phyloP scores from a whole-genome alignment of 2,113 vertebrate species.

The Erythrocercus mccallii region DNA sequence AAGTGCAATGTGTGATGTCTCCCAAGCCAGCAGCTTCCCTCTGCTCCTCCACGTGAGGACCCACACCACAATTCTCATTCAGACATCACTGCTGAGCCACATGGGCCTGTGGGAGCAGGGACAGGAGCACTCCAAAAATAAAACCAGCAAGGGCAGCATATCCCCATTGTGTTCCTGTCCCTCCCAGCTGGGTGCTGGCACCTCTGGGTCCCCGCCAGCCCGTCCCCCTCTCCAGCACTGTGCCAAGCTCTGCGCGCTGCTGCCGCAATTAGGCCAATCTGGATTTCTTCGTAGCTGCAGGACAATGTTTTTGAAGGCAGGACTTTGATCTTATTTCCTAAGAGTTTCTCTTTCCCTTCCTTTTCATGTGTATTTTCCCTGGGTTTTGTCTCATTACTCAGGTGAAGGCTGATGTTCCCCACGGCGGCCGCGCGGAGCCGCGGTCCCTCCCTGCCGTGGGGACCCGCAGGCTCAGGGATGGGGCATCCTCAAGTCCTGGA shows the following conservation, averaged over 20 bases:
- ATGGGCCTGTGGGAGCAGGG: background rate
- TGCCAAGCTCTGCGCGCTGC: fast-evolving
- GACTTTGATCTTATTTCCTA: conserved; percentile 53
- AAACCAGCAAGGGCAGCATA: background rate
- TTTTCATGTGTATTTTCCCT: background rate
- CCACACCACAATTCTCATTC: fast-evolving
- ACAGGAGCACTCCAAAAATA: background rate
- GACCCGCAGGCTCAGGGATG: background rate
- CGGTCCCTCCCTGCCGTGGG: fast-evolving
- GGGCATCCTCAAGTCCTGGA: background rate
- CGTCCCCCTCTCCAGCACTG: fast-evolving
- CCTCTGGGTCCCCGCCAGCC: background rate
- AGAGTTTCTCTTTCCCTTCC: conserved; percentile 26
- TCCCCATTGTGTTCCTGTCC: background rate
- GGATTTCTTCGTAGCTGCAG: conserved; percentile 30
- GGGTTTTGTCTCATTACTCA: conserved; percentile 48
- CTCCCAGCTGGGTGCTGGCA: background rate
- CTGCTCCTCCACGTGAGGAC: background rate
- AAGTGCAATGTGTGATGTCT: background rate
- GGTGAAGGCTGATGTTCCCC: conserved; percentile 35
- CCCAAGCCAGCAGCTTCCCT: background rate
- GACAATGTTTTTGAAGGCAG: conserved; percentile 21
- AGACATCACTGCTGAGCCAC: background rate
- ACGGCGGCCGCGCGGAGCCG: background rate
- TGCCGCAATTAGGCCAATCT: background rate